Conservation (phyloP, 2,888 invertebrate species). For the Alsophila aescularia region DNA sequence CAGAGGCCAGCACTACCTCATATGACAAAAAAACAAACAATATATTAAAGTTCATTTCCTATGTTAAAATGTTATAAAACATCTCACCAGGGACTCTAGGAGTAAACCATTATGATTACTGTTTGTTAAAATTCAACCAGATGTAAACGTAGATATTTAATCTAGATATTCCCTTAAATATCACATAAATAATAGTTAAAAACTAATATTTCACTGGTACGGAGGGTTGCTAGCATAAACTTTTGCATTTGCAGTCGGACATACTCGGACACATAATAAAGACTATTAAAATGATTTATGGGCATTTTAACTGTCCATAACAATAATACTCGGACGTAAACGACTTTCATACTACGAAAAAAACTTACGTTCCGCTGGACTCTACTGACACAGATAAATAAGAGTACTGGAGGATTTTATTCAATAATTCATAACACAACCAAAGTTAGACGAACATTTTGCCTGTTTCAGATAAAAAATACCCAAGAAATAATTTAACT, state of each 20-base stretch:
- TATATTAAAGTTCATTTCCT: too few species aligned
- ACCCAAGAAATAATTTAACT: conserved; percentile 46
- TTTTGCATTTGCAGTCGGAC: conserved; percentile 25
- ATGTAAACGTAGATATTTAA: too few species aligned
- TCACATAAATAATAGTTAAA: conserved; percentile 1
- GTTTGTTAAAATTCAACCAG: too few species aligned
- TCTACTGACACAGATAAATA: conserved; percentile 1
- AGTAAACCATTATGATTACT: too few species aligned
- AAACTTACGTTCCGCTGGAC: conserved; percentile 7
- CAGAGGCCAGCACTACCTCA: too few species aligned
- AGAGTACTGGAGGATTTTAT: neutral
- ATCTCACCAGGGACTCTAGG: too few species aligned
- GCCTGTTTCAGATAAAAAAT: conserved; percentile 56
- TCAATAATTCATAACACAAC: neutral
- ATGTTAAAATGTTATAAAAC: too few species aligned
- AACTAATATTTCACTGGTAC: conserved; percentile 7
- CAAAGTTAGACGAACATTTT: neutral
- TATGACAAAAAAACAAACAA: too few species aligned
- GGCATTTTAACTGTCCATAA: conserved; percentile 45
- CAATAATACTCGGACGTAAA: conserved; percentile 40
- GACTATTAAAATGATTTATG: conserved; percentile 47
- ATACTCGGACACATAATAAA: conserved; percentile 33
- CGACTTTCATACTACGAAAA: conserved; percentile 36
- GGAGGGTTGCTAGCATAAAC: conserved; percentile 21
- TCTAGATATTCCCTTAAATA: neutral